phyloP scores from a whole-genome alignment of 2,888 invertebrate genomes.

The Chorisops tibialis region DNA sequence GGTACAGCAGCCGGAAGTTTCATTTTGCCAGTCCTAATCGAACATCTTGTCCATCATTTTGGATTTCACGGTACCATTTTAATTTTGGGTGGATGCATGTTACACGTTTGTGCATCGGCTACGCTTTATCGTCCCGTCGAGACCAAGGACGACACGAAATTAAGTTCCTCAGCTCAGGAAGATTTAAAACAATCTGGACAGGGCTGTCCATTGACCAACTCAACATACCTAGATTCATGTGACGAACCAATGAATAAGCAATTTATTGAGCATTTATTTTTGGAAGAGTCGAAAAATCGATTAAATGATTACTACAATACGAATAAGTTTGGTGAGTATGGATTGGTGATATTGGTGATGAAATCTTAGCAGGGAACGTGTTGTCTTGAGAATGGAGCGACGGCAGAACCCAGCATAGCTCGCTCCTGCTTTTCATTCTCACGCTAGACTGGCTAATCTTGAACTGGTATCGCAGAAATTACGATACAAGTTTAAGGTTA shows the following conservation, averaged over 20 bases:
- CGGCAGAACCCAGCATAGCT: too few species aligned
- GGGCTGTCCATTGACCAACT: conserved; percentile 46
- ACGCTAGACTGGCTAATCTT: too few species aligned
- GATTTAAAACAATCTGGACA: conserved; percentile 36
- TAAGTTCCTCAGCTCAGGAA: conserved; percentile 40
- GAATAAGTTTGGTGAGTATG: conserved; percentile 36
- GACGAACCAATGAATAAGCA: conserved; percentile 49
- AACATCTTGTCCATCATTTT: conserved; percentile 65
- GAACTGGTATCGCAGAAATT: too few species aligned
- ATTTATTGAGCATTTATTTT: conserved; percentile 50
- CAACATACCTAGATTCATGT: conserved; percentile 50
- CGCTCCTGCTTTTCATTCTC: too few species aligned
- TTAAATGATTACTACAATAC: conserved; percentile 48
- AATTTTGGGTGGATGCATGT: conserved; percentile 68
- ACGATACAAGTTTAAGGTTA: background rate
- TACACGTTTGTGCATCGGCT: conserved; percentile 71
- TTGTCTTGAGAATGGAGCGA: too few species aligned
- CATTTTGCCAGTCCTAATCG: conserved; percentile 71
- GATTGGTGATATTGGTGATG: too few species aligned
- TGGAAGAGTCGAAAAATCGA: conserved; percentile 52
- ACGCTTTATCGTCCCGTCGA: conserved; percentile 62
- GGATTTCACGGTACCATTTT: conserved; percentile 72
- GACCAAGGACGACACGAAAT: conserved; percentile 33
- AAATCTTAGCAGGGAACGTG: too few species aligned
- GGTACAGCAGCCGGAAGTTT: conserved; percentile 78